Evolutionary conservation across 2,113 vertebrate genomes (phyloP), one percentile per base, ranked within the genome.

Genomic region (Aythya baeri): DNA sequence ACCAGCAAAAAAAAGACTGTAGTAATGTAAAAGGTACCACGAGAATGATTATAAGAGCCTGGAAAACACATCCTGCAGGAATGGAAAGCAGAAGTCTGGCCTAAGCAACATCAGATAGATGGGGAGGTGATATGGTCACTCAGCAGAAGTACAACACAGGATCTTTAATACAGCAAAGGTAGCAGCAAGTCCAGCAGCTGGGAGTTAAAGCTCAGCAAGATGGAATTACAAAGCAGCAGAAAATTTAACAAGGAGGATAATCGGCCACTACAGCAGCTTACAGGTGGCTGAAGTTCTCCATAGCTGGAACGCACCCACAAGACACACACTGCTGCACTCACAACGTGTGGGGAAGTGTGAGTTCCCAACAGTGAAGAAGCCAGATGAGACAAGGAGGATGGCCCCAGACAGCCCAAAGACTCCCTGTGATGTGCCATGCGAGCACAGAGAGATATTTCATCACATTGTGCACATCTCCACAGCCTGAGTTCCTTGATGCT

Each of bases 341-440:
- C 0, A 0, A 17, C 12, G 50, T 25, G 50, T 34, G 57, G 25
- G 9, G 32, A 59, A 65, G 62, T 49, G 50, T 1, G 0, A 75
- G n/a, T 41, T 75, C 54, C 41, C 50, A 54, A 9, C 16, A n/a
- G 11, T 6, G 18, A 57, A 81, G 38, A 61, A 84, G 25, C 15
- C 29, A 59, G 34, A 41, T 25, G 18, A 80, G 36, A 31, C 46
- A 34, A 34, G 34, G 13, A 70, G 21, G 36, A 57, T 43, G 18
- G 18, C 4, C 11, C 7, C 18, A 7, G 25, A 43, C 22, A 50
- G n/a, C 38, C 16, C 23, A 66, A 66, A 66, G 38, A 26, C 38
- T 50, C 31, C 31, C 2, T 67, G 22, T 10, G 22, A 57, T 1
- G 5, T 61, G 22, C 16, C 63, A 62, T 27, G 36, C 11, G 67